Conservation (phyloP, 1,140 invertebrate genomes). For the Heliconius hewitsoni region DNA sequence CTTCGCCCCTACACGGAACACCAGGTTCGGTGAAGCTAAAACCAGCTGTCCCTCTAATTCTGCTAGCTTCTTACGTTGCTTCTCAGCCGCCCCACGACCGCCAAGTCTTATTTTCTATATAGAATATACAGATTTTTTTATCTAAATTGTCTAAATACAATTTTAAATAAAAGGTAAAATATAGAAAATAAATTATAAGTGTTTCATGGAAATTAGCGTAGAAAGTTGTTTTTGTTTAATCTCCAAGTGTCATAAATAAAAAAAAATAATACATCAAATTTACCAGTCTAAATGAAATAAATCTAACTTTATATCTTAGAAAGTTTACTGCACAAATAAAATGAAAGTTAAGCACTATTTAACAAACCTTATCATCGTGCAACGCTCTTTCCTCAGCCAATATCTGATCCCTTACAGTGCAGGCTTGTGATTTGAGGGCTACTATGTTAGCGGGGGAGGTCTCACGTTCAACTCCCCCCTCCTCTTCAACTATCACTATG, state of each 20-base stretch:
- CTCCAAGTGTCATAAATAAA: too few relatives aligned
- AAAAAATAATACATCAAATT: too few relatives aligned
- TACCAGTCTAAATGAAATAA: too few relatives aligned
- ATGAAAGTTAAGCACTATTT: neutral
- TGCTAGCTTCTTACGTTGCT: conserved; percentile 92
- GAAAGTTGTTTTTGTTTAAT: too few relatives aligned
- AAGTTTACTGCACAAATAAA: neutral
- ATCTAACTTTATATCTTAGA: too few relatives aligned
- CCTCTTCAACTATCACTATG: conserved; percentile 86
- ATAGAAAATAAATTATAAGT: too few relatives aligned
- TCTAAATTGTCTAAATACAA: too few relatives aligned
- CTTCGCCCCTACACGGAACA: conserved; percentile 83
- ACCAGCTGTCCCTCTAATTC: conserved; percentile 95
- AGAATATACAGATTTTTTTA: neutral
- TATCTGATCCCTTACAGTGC: conserved; percentile 92
- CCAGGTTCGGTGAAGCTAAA: conserved; percentile 93
- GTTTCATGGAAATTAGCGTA: too few relatives aligned
- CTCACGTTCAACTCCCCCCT: conserved; percentile 85
- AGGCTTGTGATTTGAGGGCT: conserved; percentile 91
- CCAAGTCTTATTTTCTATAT: conserved; percentile 82
- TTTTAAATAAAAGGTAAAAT: too few relatives aligned
- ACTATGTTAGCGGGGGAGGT: conserved; percentile 91
- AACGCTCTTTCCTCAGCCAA: conserved; percentile 87
- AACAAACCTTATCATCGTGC: conserved; percentile 82
- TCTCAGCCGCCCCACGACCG: conserved; percentile 89